These are phyloP conservation scores for Drosophila kikkawai DNA, from an alignment of 1,140 invertebrate genomes.

Conservation along the genomic window DNA sequence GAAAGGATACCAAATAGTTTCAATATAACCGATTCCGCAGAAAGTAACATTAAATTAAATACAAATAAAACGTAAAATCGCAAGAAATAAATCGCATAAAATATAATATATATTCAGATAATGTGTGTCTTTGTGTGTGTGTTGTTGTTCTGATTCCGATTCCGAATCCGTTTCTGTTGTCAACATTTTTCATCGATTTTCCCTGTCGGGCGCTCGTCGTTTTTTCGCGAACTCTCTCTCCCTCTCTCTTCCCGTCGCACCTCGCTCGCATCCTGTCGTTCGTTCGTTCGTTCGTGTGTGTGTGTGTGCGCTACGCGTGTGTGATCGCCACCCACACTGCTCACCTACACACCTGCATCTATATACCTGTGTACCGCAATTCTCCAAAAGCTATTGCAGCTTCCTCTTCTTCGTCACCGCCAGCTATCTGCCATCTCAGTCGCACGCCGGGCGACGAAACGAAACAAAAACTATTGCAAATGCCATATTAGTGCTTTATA, in stretches of 20 bases:
- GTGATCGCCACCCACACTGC: slow-evolving; percentile 32
- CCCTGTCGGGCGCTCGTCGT: slow-evolving; percentile 49
- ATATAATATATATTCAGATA: slow-evolving; percentile 3
- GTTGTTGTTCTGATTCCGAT: slow-evolving; percentile 39
- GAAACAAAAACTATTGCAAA: slow-evolving; percentile 46
- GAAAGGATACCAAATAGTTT: slow-evolving; percentile 11
- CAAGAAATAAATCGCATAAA: background rate
- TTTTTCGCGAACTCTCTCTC: slow-evolving; percentile 36
- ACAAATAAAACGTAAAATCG: background rate
- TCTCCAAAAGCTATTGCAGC: slow-evolving; percentile 41
- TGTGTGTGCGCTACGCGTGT: slow-evolving; percentile 20
- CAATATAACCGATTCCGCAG: slow-evolving; percentile 15
- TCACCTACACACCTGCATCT: slow-evolving; percentile 12
- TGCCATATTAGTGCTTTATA: slow-evolving; percentile 82
- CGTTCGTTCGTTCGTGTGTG: slow-evolving; percentile 1
- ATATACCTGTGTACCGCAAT: slow-evolving; percentile 12
- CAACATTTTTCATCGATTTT: slow-evolving; percentile 66
- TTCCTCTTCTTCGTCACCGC: slow-evolving; percentile 13
- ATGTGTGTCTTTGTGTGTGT: slow-evolving; percentile 39
- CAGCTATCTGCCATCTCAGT: slow-evolving; percentile 53
- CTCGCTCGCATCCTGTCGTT: slow-evolving; percentile 25
- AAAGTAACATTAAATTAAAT: slow-evolving; percentile 11
- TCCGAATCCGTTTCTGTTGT: slow-evolving; percentile 45
- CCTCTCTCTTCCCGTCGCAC: slow-evolving; percentile 14
- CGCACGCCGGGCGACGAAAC: slow-evolving; percentile 67